Conservation (phyloP, 2,888 invertebrate species). For the Antheraea assamensis region DNA sequence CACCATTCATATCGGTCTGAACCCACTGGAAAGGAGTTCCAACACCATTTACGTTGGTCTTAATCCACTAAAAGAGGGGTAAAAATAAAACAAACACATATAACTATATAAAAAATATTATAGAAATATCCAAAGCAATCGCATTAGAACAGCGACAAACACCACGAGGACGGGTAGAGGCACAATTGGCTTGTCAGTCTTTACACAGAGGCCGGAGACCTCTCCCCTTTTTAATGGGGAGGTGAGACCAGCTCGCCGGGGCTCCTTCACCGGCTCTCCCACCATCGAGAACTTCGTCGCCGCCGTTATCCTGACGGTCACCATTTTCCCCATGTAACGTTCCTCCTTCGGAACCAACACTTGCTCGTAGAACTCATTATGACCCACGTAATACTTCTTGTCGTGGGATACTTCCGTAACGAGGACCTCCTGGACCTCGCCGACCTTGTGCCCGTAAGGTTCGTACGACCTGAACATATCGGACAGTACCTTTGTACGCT, state of each 20-base stretch:
- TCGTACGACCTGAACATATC: conserved; percentile 95
- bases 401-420: conserved; percentile 98
- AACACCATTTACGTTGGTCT: too few relatives aligned
- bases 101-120: conserved; percentile 37
- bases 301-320: conserved; percentile 88
- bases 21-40: too few relatives aligned
- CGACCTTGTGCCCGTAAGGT: conserved; percentile 88
- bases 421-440: conserved; percentile 88
- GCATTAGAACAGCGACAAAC: conserved; percentile 64
- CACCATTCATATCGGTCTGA: too few relatives aligned
- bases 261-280: conserved; percentile 84
- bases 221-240: conserved; percentile 80
- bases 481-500: conserved; percentile 92
- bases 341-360: conserved; percentile 91
- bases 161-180: conserved; percentile 62
- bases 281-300: conserved; percentile 90
- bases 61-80: background rate
- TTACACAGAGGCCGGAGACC: conserved; percentile 74
- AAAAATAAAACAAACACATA: conserved; percentile 33
- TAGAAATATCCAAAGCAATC: conserved; percentile 71
- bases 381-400: conserved; percentile 94
- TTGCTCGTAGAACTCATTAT: conserved; percentile 97
- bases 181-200: conserved; percentile 41
- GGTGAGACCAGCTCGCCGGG: conserved; percentile 77
- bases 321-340: conserved; percentile 90